A percentile compares a stretch with the other conserved stretches of the same genome.
phyloP scores from a whole-genome alignment of 2,113 vertebrate genomes.

The Vombatus ursinus region DNA sequence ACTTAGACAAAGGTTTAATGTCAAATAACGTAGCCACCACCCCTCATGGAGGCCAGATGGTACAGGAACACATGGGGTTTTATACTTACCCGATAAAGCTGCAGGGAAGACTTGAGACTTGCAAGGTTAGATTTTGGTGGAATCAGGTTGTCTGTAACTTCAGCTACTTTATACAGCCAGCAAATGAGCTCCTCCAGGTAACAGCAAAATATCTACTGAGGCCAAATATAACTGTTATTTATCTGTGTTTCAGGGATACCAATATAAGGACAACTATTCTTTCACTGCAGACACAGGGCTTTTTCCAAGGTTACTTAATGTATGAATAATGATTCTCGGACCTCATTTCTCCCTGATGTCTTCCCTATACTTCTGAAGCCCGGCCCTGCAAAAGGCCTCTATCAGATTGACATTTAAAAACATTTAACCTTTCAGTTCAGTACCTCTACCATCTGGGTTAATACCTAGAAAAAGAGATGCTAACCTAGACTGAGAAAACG shows the following conservation, averaged over 20 bases:
- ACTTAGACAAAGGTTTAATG: not conserved
- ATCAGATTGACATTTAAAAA: not conserved
- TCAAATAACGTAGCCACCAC: not conserved
- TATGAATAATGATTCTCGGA: not conserved
- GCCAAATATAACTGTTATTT: slow-evolving; percentile 29
- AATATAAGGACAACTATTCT: accelerated
- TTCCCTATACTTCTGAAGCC: not conserved
- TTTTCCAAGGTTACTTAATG: not conserved
- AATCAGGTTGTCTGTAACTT: slow-evolving; percentile 81
- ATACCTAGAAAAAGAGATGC: not conserved
- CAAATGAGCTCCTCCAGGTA: slow-evolving; percentile 91
- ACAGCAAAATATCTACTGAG: slow-evolving; percentile 89
- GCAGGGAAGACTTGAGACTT: slow-evolving; percentile 85
- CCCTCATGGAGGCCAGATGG: not conserved
- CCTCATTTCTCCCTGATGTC: not conserved
- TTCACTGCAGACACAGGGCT: not conserved
- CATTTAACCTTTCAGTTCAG: not conserved
- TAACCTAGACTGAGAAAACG: slow-evolving; percentile 1
- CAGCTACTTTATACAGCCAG: slow-evolving; percentile 86
- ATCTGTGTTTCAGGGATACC: not conserved
- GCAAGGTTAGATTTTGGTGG: slow-evolving; percentile 76
- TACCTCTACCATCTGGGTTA: not conserved
- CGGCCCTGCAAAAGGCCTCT: not conserved
- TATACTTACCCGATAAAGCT: slow-evolving; percentile 87
- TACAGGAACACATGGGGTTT: not conserved